Evolutionary conservation across 2,113 vertebrate species (phyloP).

Genomic region (Gymnobelideus leadbeateri): DNA sequence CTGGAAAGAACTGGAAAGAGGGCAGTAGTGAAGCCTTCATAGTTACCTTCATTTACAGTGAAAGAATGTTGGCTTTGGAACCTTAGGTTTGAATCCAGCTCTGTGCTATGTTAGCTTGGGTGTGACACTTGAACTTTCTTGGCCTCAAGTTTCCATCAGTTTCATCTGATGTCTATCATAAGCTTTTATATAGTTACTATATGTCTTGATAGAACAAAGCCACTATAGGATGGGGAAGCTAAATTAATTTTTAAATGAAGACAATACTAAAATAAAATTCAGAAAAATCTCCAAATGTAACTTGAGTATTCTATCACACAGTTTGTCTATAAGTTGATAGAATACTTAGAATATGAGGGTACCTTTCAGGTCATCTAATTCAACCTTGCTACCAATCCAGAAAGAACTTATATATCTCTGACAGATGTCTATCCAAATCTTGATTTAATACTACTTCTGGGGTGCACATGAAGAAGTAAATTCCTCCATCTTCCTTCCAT

Average conservation of each 20-base stretch:
- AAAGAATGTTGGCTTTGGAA: background rate
- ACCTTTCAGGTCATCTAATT: background rate
- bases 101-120: background rate
- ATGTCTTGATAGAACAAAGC: background rate
- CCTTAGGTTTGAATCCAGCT: background rate
- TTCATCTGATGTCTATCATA: background rate
- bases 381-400: background rate
- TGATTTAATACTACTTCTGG: background rate
- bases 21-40: background rate
- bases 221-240: background rate
- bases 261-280: background rate
- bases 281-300: background rate
- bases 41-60: background rate
- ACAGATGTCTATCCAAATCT: background rate
- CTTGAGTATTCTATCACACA: background rate
- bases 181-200: background rate
- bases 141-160: background rate
- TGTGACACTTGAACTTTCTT: background rate
- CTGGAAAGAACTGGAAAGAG: background rate
- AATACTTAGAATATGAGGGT: background rate
- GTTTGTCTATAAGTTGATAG: background rate
- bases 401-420: background rate
- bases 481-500: background rate
- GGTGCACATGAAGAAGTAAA: background rate
- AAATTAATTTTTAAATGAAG: background rate